Conservation (phyloP, 2,888 invertebrate genomes). For the Corythucha ciliata region DNA sequence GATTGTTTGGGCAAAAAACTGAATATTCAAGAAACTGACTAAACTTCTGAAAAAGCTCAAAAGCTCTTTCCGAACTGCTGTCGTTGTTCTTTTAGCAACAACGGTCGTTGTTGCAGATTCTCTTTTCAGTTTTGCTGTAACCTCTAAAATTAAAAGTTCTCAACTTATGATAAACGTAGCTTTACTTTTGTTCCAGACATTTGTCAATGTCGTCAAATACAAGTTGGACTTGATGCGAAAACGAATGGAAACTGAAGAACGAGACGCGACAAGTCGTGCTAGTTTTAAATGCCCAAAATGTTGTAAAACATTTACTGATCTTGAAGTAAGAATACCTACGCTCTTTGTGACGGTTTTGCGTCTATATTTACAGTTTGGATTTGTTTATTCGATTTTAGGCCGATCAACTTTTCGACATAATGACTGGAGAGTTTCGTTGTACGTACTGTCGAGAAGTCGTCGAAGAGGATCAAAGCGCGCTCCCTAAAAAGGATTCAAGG, state of each 20-base stretch:
- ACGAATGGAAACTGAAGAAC: constrained; percentile 88
- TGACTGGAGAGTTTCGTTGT: constrained; percentile 76
- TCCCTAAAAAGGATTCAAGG: constrained; percentile 87
- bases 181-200: constrained; percentile 51
- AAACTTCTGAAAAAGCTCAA: too few relatives aligned
- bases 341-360: background rate
- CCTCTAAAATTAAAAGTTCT: too few relatives aligned
- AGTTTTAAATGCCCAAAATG: constrained; percentile 91
- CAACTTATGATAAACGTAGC: too few relatives aligned
- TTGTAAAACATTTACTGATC: constrained; percentile 87
- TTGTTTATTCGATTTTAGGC: constrained; percentile 48
- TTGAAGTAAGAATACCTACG: constrained; percentile 58
- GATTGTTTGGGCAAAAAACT: too few relatives aligned
- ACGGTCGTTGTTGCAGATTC: too few relatives aligned
- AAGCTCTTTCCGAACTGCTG: too few relatives aligned
- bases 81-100: too few relatives aligned
- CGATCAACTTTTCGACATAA: constrained; percentile 78
- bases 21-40: too few relatives aligned
- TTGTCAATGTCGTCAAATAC: constrained; percentile 96
- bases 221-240: constrained; percentile 93
- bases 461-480: constrained; percentile 86
- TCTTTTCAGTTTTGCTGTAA: too few relatives aligned
- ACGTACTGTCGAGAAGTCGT: constrained; percentile 83
- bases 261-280: constrained; percentile 88
- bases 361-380: background rate